Base-by-base conservation (phyloP, 2,113 vertebrate species). In the Shinisaurus crocodilurus region DNA sequence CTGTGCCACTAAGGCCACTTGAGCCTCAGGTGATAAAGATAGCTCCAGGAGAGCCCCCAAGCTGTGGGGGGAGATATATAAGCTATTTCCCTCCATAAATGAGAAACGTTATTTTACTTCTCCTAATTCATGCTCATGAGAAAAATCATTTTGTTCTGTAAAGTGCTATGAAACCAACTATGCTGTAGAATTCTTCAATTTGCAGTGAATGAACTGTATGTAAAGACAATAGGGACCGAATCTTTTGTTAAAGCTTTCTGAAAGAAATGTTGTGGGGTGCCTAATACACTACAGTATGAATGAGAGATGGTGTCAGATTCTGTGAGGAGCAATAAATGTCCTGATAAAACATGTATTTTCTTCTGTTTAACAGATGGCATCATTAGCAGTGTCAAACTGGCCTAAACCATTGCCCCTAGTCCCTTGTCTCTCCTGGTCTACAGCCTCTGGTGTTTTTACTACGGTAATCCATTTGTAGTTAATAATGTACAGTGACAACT, bases 371-470 rank as follows among this genome's bases (percentile, higher is more conserved):
- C 95, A 99, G 99, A 99, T 99, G 99, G 99, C 99, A 23, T 99
- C 99, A 25, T 95, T 99, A 96, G 99, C 99, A 23, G 99, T 99
- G 86, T 99, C 98, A 83, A 99, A 99, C 95, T 99, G 99, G 99
- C 98, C 99, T 1, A 99, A 99, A 95, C 99, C 99, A 10, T 98
- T 99, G 94, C 99, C 99, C 32, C 92, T 99, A 95, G 96, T 99
- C 91, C 99, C 99, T 0, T 99, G 99, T 96, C 97, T 99, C 88
- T 99, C 99, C 82, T 99, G 99, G 99, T 99, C 99, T 84, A 99
- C 99, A 65, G 99, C 99, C 37, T 99, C 99, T 34, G 99, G 97
- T 85, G 99, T 99, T 93, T 99, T 99, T 95, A 99, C 99, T 90
- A 99, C 98, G 95, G 99, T 99, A 98, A 98, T 94, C 69, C 91